Percentiles rank a stretch among this genome's conserved stretches.
These are phyloP conservation scores for Caranx ignobilis DNA, from an alignment of 2,113 vertebrate species.

Conservation along the genomic window DNA sequence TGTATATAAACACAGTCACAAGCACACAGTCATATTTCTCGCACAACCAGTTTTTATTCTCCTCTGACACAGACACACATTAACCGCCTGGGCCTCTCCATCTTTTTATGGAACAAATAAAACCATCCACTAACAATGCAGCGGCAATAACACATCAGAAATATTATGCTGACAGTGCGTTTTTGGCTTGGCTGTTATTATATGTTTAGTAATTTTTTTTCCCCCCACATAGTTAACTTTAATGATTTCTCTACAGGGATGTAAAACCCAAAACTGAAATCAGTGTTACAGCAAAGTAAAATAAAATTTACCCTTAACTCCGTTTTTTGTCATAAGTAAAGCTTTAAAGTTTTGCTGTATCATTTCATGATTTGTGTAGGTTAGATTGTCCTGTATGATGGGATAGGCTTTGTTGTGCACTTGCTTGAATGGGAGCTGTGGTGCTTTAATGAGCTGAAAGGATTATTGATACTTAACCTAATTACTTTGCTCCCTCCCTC, in stretches of 20 bases:
- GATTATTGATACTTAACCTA: conserved; percentile 86
- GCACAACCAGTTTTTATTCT: conserved; percentile 71
- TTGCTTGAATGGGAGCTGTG: conserved; percentile 73
- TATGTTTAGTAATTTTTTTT: background rate
- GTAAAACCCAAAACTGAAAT: conserved; percentile 7
- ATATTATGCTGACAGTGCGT: background rate
- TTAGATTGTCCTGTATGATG: conserved; percentile 12
- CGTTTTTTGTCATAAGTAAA: background rate
- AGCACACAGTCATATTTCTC: conserved; percentile 36
- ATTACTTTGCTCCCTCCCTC: conserved; percentile 78
- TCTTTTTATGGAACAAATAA: conserved; percentile 55
- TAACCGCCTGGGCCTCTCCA: conserved; percentile 8
- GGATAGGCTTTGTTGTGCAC: conserved; percentile 45
- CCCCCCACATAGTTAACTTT: conserved; percentile 18
- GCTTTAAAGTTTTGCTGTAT: background rate
- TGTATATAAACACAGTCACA: conserved; percentile 12
- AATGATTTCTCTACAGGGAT: conserved; percentile 16
- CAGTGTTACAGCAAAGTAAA: background rate
- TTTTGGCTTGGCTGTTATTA: conserved; percentile 11
- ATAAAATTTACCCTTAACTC: background rate
- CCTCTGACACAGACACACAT: conserved; percentile 36
- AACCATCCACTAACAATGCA: conserved; percentile 29
- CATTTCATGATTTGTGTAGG: background rate
- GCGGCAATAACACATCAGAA: conserved; percentile 38
- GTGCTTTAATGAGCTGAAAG: conserved; percentile 78